Conservation (phyloP, 2,888 invertebrate species). For the Ctenicera cuprea region DNA sequence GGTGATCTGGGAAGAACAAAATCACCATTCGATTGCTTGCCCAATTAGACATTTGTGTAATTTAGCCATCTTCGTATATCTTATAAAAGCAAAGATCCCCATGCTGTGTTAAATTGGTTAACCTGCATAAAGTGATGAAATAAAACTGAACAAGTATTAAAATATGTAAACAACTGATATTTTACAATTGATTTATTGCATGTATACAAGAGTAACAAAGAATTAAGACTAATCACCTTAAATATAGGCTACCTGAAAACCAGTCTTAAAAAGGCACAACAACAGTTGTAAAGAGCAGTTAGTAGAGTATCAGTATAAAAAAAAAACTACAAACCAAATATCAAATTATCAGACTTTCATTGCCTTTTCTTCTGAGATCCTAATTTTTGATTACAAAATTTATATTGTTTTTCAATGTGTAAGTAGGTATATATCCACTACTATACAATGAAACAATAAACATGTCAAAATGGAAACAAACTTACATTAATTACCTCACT, state of each 20-base stretch:
- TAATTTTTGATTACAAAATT: no score
- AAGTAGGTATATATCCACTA: background rate
- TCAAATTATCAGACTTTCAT: conserved; percentile 1
- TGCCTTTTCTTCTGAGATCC: background rate
- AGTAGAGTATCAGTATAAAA: background rate
- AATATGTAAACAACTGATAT: background rate
- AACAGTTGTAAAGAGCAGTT: conserved; percentile 31
- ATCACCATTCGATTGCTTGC: no score
- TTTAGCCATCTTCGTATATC: no score
- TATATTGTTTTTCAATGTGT: no score
- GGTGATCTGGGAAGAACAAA: no score
- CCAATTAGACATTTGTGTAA: no score
- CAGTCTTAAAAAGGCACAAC: conserved; percentile 42
- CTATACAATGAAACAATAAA: background rate
- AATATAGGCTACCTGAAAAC: conserved; percentile 32
- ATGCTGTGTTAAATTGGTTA: no score
- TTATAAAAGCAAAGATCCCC: no score
- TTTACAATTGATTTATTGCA: background rate
- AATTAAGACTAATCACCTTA: conserved; percentile 9
- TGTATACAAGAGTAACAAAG: conserved; percentile 25
- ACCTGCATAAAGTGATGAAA: no score
- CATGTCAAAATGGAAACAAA: background rate
- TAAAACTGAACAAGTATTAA: no score
- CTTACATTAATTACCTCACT: no score
- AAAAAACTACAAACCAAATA: background rate